Base-by-base conservation (phyloP, 2,888 invertebrate genomes). In the Diogma glabrata region DNA sequence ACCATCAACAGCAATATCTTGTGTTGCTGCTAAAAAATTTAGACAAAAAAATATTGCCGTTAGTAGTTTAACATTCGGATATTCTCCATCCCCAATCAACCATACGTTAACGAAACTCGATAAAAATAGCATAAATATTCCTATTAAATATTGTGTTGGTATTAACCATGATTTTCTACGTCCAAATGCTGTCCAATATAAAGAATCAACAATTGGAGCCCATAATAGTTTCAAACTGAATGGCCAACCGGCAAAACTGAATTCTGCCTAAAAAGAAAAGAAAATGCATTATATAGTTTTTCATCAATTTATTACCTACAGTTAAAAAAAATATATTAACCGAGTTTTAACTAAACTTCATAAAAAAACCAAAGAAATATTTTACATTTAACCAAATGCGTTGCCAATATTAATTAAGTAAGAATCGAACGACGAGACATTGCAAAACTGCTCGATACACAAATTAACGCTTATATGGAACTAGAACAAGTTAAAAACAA, bases 1-100 rank as follows among this genome's bases (percentile, higher is more conserved):
- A 19, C 99, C 99, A 73, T 99, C 99, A 0, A 99, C 97, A 14
- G 95, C 97, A 63, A 99, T 96, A 69, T 99, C 99, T 73, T 99
- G 99, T 2, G 99, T 99, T 3, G 99, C 97, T 5, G 97, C 97
- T 60, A 99, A 74, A 63, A 97, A 95, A 64, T 96, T 97, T 3
- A 99, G 74, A 51, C 81, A 74, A 66, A 97, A 88, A 72, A 99
- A 99, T 53, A 91, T 75, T 12, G 79, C 63, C 1, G 96, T 96
- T 22, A 99, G 73, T 47, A 85, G 67, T 52, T 75, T 77, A 59
- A 92, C 87, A 60, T 87, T 83, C 0, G 90, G 87, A 10, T 51
- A 38, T 3, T 65, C 65, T 9, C 56, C 16, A 2, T 63, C 63
- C 4, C 78, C 76, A 1, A 88, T 90, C 46, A 95, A 71, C 82